Base-by-base conservation (phyloP, 2,888 invertebrate genomes). In the Luffia ferchaultella region DNA sequence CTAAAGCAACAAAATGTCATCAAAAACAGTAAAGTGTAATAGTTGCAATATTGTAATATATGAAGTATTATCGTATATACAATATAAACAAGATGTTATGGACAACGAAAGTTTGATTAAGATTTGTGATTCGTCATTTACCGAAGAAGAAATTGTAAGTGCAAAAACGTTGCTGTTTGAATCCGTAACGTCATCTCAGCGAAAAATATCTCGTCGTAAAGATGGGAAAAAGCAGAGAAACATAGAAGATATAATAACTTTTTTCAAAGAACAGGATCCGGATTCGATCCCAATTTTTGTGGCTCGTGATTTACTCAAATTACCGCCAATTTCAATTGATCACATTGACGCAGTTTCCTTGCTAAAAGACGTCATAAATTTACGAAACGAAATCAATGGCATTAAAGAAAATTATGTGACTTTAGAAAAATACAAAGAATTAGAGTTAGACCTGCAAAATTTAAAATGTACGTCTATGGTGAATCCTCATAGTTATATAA, bases 281-380 rank as follows among this genome's bases (percentile, higher is more conserved):
- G 45, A 50, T 41, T 18, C 45, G n/a, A n/a, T n/a, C n/a, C n/a
- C n/a, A n/a, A n/a, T n/a, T n/a, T n/a, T n/a, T n/a, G n/a, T n/a
- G n/a, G 50, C 45, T 2, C 41, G 41, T 40, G 40, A 50, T 18
- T 20, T 50, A 16, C 17, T 40, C 2, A 45, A 50, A 17, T 50
- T 50, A 18, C 50, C 50, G 18, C 50, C 50, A 15, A 42, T 50
- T 20, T 45, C 40, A 19, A 45, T 50, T 44, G 50, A 50, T 41
- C 46, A 50, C 20, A 42, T 50, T 17, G 50, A 50, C 42, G 50
- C 42, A 12, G 47, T 47, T 15, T 47, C 30, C 42, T 43, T 50
- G 45, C 40, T 50, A 19, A 50, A 42, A 19, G 50, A 50, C n/a
- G n/a, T 50, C 18, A 18, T 50, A 16, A 18, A 47, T 2, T 16